Evolutionary conservation across 2,888 invertebrate species (phyloP), one percentile per base, ranked within the genome.

Genomic region (Orchesellides sinensis): DNA sequence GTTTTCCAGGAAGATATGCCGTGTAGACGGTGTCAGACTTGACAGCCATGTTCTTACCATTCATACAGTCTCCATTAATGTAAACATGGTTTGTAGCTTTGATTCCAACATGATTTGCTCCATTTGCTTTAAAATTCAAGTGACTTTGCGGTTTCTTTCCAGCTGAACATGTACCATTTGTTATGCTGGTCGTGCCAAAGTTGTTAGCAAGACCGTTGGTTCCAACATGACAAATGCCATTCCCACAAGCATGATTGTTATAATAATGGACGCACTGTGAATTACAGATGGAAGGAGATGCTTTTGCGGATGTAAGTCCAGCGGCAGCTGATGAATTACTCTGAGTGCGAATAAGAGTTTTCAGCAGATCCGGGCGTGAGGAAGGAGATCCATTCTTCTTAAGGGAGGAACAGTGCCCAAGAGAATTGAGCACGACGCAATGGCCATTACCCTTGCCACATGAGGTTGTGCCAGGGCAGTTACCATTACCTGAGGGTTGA

Each of bases 1-100:
- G 68, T 69, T 66, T 74, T 17, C 84, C 82, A 6, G 82, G 84
- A 27, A 84, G 82, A 49, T 84, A 84, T 23, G 84, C 84, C 17
- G 79, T 73, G 25, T 79, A 84, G 8, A 84, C 35, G 8, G 72
- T 54, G 29, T 84, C 81, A 0, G 84, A 82, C 32, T 84, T 82
- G 45, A 84, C 75, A 4, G 81, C 29, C 61, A 81, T 52, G 40
- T 65, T 52, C 45, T 75, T 75, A 35, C 66, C 66, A 23, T 75
- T 75, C 10, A 21, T 45, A 56, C 65, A 63, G 45, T 66, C 40
- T 0, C 40, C 66, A 32, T 75, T 75, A 40, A n/a, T 63, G 25
- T 63, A 63, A 5, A 32, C 23, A 27, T 75, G 40, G n/a, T 35
- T 32, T 21, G 63, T 21, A 2, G 17, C 21, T 25, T 65, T 65